Evolutionary conservation across 30 jellyfish, hydroid and myxozoan genomes (phyloP).

Genomic region (Chrysaora quinquecirrha): DNA sequence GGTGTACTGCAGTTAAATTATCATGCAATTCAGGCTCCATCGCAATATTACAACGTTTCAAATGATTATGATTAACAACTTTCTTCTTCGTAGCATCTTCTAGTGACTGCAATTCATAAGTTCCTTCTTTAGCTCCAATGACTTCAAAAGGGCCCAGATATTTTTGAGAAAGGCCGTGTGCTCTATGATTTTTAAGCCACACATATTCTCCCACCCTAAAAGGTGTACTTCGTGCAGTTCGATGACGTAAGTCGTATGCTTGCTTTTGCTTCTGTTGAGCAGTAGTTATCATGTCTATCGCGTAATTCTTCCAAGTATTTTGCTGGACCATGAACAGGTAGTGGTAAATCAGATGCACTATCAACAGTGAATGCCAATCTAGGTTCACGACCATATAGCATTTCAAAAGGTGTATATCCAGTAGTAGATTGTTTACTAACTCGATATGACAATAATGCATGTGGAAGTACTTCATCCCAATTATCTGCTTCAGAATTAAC

Average conservation of each 20-base stretch:
- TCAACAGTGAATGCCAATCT: neutral
- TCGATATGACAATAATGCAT: neutral
- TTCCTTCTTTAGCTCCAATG: neutral
- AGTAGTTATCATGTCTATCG: too few species aligned
- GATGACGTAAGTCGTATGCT: neutral
- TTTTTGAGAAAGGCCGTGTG: neutral
- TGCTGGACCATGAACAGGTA: too few species aligned
- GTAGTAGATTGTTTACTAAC: neutral
- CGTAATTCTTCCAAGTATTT: too few species aligned
- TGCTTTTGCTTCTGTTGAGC: neutral
- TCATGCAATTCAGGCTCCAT: too few species aligned
- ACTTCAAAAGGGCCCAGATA: neutral
- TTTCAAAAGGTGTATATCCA: neutral
- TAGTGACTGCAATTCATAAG: neutral
- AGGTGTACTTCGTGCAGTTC: neutral
- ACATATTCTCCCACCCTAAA: neutral
- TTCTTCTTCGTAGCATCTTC: neutral
- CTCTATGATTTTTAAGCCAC: neutral
- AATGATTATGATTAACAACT: neutral
- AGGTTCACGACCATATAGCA: neutral
- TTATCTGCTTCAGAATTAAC: neutral
- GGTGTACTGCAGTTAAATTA: too few species aligned
- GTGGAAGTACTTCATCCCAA: neutral
- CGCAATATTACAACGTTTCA: neutral
- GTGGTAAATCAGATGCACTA: neutral